Evolutionary conservation across 1,140 invertebrate species (phyloP).

Genomic region (Probaryconus sp.): DNA sequence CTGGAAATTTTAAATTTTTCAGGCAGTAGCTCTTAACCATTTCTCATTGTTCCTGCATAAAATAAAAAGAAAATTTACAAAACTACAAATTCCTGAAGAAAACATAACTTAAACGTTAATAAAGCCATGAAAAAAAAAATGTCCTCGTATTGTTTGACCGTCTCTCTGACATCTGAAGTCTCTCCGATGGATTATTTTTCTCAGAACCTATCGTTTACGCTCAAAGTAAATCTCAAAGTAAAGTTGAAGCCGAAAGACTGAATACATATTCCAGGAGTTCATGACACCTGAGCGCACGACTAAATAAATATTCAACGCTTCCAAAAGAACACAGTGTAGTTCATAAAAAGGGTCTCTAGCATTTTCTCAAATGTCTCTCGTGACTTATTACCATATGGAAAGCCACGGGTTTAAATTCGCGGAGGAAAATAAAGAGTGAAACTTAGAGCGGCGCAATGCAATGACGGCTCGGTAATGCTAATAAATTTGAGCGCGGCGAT

Average conservation of each 20-base stretch:
- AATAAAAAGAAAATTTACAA: too few species aligned
- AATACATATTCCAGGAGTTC: not conserved
- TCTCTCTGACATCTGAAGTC: too few species aligned
- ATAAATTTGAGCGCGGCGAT: constrained; percentile 43
- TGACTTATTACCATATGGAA: constrained; percentile 38
- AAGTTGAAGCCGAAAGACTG: not conserved
- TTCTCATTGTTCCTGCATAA: too few species aligned
- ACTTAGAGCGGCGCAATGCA: constrained; percentile 26
- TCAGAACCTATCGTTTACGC: too few species aligned
- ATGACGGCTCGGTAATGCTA: constrained; percentile 30
- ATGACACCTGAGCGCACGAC: not conserved
- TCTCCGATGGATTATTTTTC: too few species aligned
- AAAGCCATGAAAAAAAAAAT: too few species aligned
- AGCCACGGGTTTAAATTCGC: constrained; percentile 8
- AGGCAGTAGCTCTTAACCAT: too few species aligned
- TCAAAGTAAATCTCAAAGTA: too few species aligned
- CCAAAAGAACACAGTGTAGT: constrained; percentile 15
- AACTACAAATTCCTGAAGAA: too few species aligned
- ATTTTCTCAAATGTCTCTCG: constrained; percentile 26
- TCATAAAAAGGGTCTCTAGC: constrained; percentile 9
- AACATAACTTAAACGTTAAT: too few species aligned
- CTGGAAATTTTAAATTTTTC: too few species aligned
- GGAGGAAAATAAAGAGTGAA: constrained; percentile 13
- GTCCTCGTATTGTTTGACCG: too few species aligned
- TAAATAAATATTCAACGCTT: constrained; percentile 21